Conservation (phyloP, 2,888 invertebrate species). For the Trisateles emortualis region DNA sequence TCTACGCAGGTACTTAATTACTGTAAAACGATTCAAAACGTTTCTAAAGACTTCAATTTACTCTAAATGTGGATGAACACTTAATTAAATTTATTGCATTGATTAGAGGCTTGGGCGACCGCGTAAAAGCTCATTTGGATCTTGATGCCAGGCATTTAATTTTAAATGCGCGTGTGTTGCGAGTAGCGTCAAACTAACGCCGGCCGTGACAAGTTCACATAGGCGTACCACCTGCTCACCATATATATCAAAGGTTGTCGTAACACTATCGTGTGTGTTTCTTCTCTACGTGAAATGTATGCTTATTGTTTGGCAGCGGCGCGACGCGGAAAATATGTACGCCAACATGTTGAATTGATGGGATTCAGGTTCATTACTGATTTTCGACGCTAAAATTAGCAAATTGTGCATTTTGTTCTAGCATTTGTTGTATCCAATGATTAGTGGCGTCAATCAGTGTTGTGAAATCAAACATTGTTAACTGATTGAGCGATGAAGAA, state of each 20-base stretch:
- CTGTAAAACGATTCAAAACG: neutral
- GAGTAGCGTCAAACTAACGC: slow-evolving; percentile 29
- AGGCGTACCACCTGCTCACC: slow-evolving; percentile 65
- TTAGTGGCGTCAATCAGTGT: slow-evolving; percentile 40
- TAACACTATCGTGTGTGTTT: slow-evolving; percentile 52
- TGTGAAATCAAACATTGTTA: slow-evolving; percentile 21
- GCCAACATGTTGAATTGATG: slow-evolving; percentile 66
- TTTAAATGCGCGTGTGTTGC: slow-evolving; percentile 53
- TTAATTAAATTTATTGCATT: slow-evolving; percentile 30
- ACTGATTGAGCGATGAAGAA: slow-evolving; percentile 9
- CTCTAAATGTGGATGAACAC: slow-evolving; percentile 20
- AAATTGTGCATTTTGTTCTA: slow-evolving; percentile 45
- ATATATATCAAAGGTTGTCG: slow-evolving; percentile 67
- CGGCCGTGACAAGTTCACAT: slow-evolving; percentile 62
- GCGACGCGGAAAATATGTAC: slow-evolving; percentile 63
- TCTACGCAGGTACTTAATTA: slow-evolving; percentile 3
- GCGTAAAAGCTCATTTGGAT: slow-evolving; percentile 41
- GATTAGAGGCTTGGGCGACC: slow-evolving; percentile 28
- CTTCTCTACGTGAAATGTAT: slow-evolving; percentile 49
- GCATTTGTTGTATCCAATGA: slow-evolving; percentile 38
- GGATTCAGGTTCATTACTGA: slow-evolving; percentile 56
- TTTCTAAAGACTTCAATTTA: slow-evolving; percentile 27
- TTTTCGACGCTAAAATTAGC: slow-evolving; percentile 51
- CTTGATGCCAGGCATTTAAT: slow-evolving; percentile 56
- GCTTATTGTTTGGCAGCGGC: slow-evolving; percentile 74